Percentiles rank a stretch among this genome's conserved stretches.
Evolutionary conservation across 2,113 vertebrate genomes (phyloP).

Genomic region (Mus musculus): DNA sequence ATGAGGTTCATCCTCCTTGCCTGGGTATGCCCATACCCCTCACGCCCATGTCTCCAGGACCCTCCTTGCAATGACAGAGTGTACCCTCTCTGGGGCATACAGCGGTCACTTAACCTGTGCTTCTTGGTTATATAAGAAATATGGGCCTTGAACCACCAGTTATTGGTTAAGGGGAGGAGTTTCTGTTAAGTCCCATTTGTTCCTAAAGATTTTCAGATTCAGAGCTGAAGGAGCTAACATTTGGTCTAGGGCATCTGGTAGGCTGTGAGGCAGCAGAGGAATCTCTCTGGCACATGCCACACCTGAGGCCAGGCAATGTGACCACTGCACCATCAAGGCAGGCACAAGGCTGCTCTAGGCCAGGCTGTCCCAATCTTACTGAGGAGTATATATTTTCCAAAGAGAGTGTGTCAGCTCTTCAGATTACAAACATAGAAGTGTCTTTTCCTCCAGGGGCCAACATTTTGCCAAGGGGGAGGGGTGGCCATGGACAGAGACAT

Average conservation of each 20-base stretch:
- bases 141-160: background rate
- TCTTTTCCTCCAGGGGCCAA: background rate
- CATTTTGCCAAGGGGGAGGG: background rate
- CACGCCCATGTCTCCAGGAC: background rate
- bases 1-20: background rate
- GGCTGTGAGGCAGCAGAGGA: background rate
- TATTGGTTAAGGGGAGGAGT: rapidly evolving
- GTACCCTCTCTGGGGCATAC: background rate
- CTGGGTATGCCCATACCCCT: background rate
- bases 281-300: background rate
- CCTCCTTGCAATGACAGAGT: background rate
- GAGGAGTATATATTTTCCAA: background rate
- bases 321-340: background rate
- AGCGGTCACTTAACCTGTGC: background rate
- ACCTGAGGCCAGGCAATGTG: background rate
- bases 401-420: background rate
- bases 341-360: background rate
- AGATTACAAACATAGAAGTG: background rate
- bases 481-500: background rate
- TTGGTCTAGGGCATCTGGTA: background rate
- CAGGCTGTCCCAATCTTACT: background rate
- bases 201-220: background rate
- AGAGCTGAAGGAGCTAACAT: background rate
- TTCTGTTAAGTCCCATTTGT: background rate
- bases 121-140: background rate